A percentile compares a stretch with the other conserved stretches of the same genome.
These are phyloP conservation scores for Semibalanus balanoides DNA, from an alignment of 1,140 invertebrate genomes.

Conservation along the genomic window DNA sequence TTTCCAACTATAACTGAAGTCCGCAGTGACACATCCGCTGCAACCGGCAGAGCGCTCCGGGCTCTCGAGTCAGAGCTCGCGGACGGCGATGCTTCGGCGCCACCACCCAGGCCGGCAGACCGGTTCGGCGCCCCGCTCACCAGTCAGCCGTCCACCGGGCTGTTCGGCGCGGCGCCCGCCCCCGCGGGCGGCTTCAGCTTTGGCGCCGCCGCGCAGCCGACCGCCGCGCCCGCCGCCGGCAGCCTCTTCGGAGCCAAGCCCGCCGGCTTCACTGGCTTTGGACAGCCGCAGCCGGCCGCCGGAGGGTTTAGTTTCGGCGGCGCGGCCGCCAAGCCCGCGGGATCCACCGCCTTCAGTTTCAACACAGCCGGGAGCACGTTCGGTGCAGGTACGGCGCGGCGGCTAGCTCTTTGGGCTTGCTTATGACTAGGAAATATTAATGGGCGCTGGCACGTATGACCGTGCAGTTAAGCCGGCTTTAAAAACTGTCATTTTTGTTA, in stretches of 20 bases:
- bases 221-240: neutral
- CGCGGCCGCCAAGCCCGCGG: neutral
- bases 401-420: too few species aligned
- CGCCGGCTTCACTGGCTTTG: constrained; percentile 30
- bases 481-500: too few species aligned
- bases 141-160: neutral
- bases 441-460: too few species aligned
- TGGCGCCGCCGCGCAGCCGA: constrained; percentile 25
- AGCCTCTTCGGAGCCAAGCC: constrained; percentile 22
- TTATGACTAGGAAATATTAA: too few species aligned
- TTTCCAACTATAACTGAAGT: too few species aligned
- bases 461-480: too few species aligned
- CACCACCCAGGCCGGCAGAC: neutral
- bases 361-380: constrained; percentile 7
- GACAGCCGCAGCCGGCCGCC: constrained; percentile 31
- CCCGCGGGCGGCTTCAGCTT: constrained; percentile 34
- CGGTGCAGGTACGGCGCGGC: neutral
- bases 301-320: neutral
- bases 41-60: too few species aligned
- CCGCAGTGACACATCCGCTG: too few species aligned
- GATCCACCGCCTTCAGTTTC: constrained; percentile 11
- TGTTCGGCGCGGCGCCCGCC: neutral
- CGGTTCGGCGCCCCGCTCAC: neutral
- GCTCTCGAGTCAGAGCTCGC: too few species aligned
- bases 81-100: too few species aligned